Conservation (phyloP, 2,888 invertebrate genomes). For the Noctua pronuba region DNA sequence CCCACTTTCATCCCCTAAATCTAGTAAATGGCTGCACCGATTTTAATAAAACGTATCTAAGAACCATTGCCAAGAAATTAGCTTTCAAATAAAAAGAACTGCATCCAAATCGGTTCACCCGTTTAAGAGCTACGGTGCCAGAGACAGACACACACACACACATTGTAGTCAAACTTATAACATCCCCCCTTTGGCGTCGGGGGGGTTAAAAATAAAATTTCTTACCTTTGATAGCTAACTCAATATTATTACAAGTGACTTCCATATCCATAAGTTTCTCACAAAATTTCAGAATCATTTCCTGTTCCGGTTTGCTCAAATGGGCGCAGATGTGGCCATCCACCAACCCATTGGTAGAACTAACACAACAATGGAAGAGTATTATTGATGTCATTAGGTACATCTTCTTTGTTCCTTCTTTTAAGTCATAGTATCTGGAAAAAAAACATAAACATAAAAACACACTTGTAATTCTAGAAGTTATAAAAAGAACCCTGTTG, state of each 20-base stretch:
- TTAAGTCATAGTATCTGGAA: constrained; percentile 71
- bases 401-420: constrained; percentile 73
- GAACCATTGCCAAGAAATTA: too few species aligned
- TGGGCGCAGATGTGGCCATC: constrained; percentile 76
- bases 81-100: too few species aligned
- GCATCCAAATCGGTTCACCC: too few species aligned
- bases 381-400: constrained; percentile 77
- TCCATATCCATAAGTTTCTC: constrained; percentile 78
- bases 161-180: too few species aligned
- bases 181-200: too few species aligned
- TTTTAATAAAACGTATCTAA: too few species aligned
- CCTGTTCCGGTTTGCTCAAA: constrained; percentile 73
- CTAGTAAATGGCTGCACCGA: too few species aligned
- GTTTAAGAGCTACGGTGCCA: too few species aligned
- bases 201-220: neutral
- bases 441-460: neutral
- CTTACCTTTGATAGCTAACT: constrained; percentile 76
- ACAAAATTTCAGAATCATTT: constrained; percentile 79
- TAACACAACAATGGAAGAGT: constrained; percentile 79
- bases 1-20: too few species aligned
- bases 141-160: too few species aligned
- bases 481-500: neutral
- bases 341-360: constrained; percentile 72
- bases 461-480: neutral
- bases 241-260: constrained; percentile 77